Conservation (phyloP, 2,888 invertebrate genomes). For the Tetranychus piercei region DNA sequence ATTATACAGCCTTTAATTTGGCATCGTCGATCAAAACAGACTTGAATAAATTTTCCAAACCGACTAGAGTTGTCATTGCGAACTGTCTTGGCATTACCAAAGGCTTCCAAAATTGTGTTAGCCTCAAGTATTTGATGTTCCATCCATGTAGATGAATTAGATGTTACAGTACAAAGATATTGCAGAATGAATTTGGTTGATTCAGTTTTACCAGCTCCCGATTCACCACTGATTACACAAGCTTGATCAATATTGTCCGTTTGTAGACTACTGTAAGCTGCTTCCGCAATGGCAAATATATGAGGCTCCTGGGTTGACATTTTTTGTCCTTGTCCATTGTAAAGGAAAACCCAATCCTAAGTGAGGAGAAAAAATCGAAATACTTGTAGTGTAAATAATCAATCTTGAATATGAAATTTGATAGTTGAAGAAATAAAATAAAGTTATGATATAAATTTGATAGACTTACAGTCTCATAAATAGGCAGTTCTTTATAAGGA, state of each 20-base stretch:
- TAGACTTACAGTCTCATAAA: constrained; percentile 50
- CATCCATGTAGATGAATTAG: constrained; percentile 68
- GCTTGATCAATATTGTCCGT: constrained; percentile 44
- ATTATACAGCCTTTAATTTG: constrained; percentile 78
- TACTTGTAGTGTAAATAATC: not conserved
- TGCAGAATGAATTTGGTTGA: constrained; percentile 77
- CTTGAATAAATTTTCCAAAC: constrained; percentile 89
- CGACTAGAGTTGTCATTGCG: constrained; percentile 80
- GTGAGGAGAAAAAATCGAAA: constrained; percentile 24
- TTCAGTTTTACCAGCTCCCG: constrained; percentile 70
- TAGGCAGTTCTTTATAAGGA: constrained; percentile 76
- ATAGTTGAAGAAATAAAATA: not conserved
- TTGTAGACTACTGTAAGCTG: constrained; percentile 59
- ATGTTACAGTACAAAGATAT: constrained; percentile 68
- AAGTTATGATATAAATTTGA: not conserved
- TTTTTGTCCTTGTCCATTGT: constrained; percentile 51
- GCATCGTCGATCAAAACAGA: constrained; percentile 68
- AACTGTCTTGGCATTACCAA: constrained; percentile 85
- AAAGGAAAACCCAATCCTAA: constrained; percentile 61
- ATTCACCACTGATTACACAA: constrained; percentile 76
- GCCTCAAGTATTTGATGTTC: constrained; percentile 85
- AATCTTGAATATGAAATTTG: not conserved
- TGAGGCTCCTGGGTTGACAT: constrained; percentile 64
- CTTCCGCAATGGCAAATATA: constrained; percentile 74
- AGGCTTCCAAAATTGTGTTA: constrained; percentile 76